Evolutionary conservation across 2,113 vertebrate genomes (phyloP).

Genomic region (Geothlypis trichas): DNA sequence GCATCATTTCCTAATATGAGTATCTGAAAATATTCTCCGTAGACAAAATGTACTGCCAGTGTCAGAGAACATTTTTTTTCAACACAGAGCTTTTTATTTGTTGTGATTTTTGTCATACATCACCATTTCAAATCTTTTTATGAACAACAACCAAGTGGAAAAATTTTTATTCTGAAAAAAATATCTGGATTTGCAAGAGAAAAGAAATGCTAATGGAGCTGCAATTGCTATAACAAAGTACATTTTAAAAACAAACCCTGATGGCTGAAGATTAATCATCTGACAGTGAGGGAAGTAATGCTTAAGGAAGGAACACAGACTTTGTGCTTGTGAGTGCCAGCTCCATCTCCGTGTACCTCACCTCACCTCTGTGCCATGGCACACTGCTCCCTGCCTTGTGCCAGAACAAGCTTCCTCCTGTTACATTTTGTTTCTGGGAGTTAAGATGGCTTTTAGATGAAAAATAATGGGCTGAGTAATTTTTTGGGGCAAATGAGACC

Average conservation of each 20-base stretch:
- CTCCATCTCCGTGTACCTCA: background rate
- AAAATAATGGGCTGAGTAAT: background rate
- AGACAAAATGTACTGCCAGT: conserved; percentile 36
- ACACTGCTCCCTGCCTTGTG: background rate
- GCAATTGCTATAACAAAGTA: background rate
- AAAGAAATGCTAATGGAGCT: background rate
- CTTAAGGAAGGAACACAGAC: background rate
- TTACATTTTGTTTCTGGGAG: background rate
- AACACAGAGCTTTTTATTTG: conserved; percentile 19
- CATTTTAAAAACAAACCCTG: background rate
- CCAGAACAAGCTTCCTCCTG: background rate
- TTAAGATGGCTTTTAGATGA: background rate
- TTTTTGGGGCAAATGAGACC: background rate
- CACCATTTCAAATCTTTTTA: conserved; percentile 6
- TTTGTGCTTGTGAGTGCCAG: background rate
- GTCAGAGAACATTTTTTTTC: conserved; percentile 37
- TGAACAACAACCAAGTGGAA: background rate
- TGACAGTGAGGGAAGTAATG: background rate
- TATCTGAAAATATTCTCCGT: background rate
- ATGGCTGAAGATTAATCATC: conserved; percentile 1
- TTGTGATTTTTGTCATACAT: background rate
- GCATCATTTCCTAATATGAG: background rate
- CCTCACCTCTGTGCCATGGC: background rate
- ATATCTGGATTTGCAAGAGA: background rate
- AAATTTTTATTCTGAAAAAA: background rate